Percentiles rank a stretch among this genome's conserved stretches.
Evolutionary conservation across 2,113 vertebrate species (phyloP).

Genomic region (Tursiops truncatus): DNA sequence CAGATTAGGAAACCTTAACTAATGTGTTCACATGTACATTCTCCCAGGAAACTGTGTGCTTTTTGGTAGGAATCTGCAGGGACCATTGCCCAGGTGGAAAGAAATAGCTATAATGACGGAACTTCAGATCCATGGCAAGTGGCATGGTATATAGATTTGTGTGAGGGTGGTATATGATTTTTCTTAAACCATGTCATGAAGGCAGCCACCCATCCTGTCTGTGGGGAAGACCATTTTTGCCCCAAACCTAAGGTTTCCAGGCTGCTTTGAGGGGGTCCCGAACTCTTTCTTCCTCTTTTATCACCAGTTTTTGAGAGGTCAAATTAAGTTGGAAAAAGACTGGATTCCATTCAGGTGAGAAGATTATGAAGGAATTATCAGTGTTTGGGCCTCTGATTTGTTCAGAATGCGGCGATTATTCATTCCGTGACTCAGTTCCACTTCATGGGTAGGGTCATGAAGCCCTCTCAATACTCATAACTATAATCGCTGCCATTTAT

Average conservation of each 20-base stretch:
- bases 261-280: not conserved
- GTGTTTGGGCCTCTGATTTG: not conserved
- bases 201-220: not conserved
- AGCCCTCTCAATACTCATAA: not conserved
- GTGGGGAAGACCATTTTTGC: not conserved
- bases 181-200: slow-evolving; percentile 7
- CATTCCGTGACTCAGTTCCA: slow-evolving; percentile 2
- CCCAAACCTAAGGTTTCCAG: not conserved
- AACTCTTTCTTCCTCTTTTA: slow-evolving; percentile 12
- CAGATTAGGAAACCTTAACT: not conserved
- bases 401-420: not conserved
- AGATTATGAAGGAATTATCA: not conserved
- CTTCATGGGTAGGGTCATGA: not conserved
- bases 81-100: not conserved
- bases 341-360: not conserved
- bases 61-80: not conserved
- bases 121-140: not conserved
- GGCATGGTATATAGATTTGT: not conserved
- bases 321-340: slow-evolving; percentile 2
- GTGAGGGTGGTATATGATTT: not conserved
- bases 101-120: not conserved
- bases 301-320: slow-evolving; percentile 7
- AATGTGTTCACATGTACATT: not conserved
- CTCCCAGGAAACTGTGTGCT: not conserved
- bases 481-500: not conserved